Percentiles rank a stretch among this genome's conserved stretches.
phyloP scores from a whole-genome alignment of 2,888 invertebrate genomes.

The Siphonodentalium dalli region DNA sequence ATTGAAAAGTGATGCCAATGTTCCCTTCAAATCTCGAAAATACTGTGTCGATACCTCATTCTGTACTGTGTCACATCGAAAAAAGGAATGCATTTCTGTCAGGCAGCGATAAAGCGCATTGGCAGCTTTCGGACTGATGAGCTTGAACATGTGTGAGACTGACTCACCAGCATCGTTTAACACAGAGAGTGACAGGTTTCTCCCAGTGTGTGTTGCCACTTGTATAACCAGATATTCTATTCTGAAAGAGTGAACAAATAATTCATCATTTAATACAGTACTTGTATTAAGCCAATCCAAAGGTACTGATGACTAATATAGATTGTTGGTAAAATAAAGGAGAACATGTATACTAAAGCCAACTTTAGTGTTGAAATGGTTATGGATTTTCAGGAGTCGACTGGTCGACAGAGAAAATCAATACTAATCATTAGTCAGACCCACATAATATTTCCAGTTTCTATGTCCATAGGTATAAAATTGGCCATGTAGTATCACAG shows the following conservation, averaged over 20 bases:
- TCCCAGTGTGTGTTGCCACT: constrained; percentile 58
- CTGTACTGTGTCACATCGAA: constrained; percentile 89
- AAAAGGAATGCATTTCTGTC: constrained; percentile 91
- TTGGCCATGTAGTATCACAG: no score
- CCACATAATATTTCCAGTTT: no score
- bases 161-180: constrained; percentile 50
- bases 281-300: no score
- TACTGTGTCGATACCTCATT: constrained; percentile 88
- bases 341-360: no score
- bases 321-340: no score
- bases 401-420: no score
- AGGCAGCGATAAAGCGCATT: constrained; percentile 77
- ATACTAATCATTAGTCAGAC: no score
- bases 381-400: no score
- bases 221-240: constrained; percentile 59
- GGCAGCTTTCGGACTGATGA: constrained; percentile 82
- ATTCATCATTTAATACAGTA: no score
- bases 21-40: constrained; percentile 87
- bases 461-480: no score
- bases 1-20: constrained; percentile 89
- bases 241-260: constrained; percentile 40
- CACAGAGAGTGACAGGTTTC: constrained; percentile 52
- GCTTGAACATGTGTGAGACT: constrained; percentile 73
- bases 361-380: no score
- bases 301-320: no score